Conservation (phyloP, 2,797 vertebrate species). For the Pyrocephalus nanus region DNA sequence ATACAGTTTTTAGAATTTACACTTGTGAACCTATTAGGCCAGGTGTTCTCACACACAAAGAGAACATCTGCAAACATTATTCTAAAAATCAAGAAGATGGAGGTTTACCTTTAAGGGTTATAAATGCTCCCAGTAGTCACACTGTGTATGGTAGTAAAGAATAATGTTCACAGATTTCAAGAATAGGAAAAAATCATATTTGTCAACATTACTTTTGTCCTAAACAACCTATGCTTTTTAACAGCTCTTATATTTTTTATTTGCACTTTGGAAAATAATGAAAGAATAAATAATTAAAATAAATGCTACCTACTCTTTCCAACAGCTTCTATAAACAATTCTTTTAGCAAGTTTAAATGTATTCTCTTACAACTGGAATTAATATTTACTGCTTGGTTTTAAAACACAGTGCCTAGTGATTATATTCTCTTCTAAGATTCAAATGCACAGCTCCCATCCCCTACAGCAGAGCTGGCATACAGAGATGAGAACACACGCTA, state of each 20-base stretch:
- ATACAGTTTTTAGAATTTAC: not conserved
- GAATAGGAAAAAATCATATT: not conserved
- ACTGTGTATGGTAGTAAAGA: not conserved
- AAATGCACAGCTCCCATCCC: not conserved
- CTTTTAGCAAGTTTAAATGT: constrained; percentile 19
- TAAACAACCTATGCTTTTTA: not conserved
- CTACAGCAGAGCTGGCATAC: not conserved
- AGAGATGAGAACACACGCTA: not conserved
- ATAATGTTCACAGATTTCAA: not conserved
- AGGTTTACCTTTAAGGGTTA: not conserved
- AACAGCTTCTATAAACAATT: constrained; percentile 10
- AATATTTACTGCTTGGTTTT: constrained; percentile 36
- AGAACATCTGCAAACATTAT: not conserved
- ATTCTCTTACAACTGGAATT: constrained; percentile 4
- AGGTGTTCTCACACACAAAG: constrained; percentile 4
- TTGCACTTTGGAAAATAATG: not conserved
- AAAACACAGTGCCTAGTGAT: not conserved
- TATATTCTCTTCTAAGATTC: not conserved
- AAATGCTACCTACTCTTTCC: not conserved
- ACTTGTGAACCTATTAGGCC: not conserved
- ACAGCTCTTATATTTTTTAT: not conserved
- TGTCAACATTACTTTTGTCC: not conserved
- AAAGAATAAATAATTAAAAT: constrained; percentile 20
- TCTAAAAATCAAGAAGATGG: not conserved
- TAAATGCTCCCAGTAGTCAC: not conserved